Conservation (phyloP, 37 sponge, comb jelly and placozoan genomes). For the Chondrosia reniformis region DNA sequence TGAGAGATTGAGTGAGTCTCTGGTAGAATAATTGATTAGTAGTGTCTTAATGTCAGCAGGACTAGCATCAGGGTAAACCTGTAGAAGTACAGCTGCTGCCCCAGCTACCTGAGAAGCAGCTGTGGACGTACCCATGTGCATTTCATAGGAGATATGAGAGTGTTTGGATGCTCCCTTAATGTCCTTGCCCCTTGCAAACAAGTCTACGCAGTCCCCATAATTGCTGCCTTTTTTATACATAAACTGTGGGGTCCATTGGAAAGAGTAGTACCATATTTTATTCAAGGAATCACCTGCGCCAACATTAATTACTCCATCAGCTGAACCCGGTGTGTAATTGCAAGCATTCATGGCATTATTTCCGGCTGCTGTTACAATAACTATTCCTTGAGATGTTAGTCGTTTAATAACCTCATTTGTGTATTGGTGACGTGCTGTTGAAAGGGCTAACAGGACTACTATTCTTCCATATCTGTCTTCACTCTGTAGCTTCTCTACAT, state of each 20-base stretch:
- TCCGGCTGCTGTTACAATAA: background rate
- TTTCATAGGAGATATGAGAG: background rate
- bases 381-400: background rate
- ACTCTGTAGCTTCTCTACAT: background rate
- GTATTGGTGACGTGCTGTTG: no score
- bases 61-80: background rate
- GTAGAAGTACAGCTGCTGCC: slow-evolving; percentile 3
- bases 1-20: background rate
- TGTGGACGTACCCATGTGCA: background rate
- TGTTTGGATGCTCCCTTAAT: background rate
- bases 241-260: background rate
- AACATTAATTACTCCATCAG: background rate
- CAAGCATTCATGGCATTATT: slow-evolving; percentile 9
- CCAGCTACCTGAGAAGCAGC: background rate
- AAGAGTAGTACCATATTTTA: background rate
- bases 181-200: background rate
- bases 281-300: background rate
- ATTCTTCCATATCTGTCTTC: background rate
- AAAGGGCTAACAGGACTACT: background rate
- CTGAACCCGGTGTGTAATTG: background rate
- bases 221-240: background rate
- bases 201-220: background rate
- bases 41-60: background rate
- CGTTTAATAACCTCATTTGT: slow-evolving; percentile 4
- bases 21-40: background rate